Conservation (phyloP, 2,797 vertebrate genomes). For the Acanthiza pusilla region DNA sequence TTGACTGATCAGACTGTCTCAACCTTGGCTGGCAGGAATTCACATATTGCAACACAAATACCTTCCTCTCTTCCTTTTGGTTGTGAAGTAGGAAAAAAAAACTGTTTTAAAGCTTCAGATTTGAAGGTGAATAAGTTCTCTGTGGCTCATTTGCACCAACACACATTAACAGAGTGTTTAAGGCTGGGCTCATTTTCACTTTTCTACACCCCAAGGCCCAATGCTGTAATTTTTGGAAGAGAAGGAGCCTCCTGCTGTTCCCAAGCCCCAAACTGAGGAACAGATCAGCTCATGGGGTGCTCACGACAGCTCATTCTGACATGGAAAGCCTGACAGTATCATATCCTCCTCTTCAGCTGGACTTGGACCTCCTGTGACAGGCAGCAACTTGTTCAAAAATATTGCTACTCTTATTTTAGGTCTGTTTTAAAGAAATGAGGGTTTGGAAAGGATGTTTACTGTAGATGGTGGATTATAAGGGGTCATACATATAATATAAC, state of each 20-base stretch:
- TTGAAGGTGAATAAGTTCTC: neutral
- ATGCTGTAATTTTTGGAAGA: neutral
- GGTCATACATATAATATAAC: neutral
- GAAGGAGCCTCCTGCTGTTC: neutral
- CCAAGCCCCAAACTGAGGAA: neutral
- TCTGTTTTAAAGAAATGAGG: neutral
- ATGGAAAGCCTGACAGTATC: neutral
- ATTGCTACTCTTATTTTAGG: neutral
- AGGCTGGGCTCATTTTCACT: neutral
- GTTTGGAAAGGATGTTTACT: slow-evolving; percentile 1
- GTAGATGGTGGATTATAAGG: slow-evolving; percentile 15
- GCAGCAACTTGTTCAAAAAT: neutral
- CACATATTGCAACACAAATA: neutral
- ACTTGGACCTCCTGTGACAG: neutral
- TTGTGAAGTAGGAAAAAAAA: neutral
- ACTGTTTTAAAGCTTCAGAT: neutral
- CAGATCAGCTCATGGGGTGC: neutral
- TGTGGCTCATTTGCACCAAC: neutral
- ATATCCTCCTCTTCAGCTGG: neutral
- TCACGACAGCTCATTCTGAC: neutral
- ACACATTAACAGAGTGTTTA: neutral
- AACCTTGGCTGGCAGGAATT: neutral
- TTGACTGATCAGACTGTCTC: neutral
- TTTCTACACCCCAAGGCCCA: neutral
- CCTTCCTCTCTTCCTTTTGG: neutral